Conservation (phyloP, 2,888 invertebrate genomes). For the Leuctra nigra region DNA sequence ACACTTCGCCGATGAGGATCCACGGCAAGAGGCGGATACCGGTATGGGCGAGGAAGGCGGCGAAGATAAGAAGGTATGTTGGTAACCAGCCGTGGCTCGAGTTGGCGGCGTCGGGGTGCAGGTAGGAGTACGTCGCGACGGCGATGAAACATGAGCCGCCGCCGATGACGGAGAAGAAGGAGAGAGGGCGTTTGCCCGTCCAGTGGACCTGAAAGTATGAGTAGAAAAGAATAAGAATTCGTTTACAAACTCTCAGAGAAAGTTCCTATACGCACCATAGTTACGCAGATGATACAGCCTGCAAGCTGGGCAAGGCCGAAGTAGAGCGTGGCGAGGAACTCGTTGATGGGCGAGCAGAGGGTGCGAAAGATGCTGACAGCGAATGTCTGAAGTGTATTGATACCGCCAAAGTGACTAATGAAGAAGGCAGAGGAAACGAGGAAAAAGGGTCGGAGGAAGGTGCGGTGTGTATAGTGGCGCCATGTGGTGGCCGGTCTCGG, state of each 20-base stretch:
- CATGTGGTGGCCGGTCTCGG: conserved; percentile 10
- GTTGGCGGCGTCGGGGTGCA: conserved; percentile 27
- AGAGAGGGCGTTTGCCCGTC: conserved; percentile 63
- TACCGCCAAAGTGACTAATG: conserved; percentile 67
- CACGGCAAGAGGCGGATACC: conserved; percentile 68
- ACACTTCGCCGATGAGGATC: conserved; percentile 74
- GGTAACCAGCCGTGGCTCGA: conserved; percentile 54
- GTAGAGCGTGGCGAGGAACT: conserved; percentile 66
- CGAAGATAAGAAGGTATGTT: conserved; percentile 53
- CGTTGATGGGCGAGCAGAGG: conserved; percentile 64
- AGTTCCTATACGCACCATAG: no score
- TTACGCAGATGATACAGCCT: conserved; percentile 58
- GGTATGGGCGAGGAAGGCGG: conserved; percentile 62
- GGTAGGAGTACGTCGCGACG: conserved; percentile 50
- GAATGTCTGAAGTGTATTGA: conserved; percentile 55
- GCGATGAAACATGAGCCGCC: conserved; percentile 57
- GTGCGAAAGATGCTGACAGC: conserved; percentile 50
- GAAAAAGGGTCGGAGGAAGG: conserved; percentile 61
- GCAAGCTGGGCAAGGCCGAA: conserved; percentile 61
- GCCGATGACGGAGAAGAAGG: conserved; percentile 59
- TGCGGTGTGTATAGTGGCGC: conserved; percentile 35
- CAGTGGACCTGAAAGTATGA: no score
- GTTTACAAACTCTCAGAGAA: no score
- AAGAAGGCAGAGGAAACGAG: conserved; percentile 62
- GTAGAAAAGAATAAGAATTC: no score